These are phyloP conservation scores for Acanthosepion lycidas DNA, from an alignment of 2,888 invertebrate species.

Conservation along the genomic window DNA sequence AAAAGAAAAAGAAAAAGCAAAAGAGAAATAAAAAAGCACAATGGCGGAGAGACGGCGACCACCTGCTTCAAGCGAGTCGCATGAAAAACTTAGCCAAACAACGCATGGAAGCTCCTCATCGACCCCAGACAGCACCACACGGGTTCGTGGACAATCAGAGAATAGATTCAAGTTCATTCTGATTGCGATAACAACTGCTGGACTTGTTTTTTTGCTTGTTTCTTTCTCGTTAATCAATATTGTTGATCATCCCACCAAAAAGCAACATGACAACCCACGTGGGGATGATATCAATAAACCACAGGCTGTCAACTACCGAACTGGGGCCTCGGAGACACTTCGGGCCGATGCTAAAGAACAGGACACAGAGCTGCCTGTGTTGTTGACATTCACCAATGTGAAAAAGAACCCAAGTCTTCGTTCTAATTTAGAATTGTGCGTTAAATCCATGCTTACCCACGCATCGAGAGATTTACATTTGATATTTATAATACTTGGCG, in stretches of 20 bases:
- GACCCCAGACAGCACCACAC: not conserved
- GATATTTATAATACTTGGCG: constrained; percentile 68
- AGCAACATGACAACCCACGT: not conserved
- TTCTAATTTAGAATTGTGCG: constrained; percentile 58
- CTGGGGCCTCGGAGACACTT: constrained; percentile 34
- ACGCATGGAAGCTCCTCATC: not conserved
- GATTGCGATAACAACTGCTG: not conserved
- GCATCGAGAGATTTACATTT: constrained; percentile 53
- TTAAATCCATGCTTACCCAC: constrained; percentile 58
- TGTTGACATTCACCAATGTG: constrained; percentile 64
- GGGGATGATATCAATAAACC: not conserved
- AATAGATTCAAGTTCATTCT: not conserved
- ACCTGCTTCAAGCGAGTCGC: not conserved
- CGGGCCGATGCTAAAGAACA: not conserved
- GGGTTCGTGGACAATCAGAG: not conserved
- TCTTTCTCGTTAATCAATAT: not conserved
- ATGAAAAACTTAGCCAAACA: not conserved
- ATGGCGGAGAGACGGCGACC: not conserved
- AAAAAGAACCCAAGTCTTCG: constrained; percentile 57
- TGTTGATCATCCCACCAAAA: not conserved
- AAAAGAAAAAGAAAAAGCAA: too few relatives aligned
- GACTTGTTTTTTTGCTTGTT: not conserved
- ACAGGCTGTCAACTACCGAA: not conserved
- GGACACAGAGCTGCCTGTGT: constrained; percentile 54
- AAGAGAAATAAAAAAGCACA: not conserved